A percentile compares a stretch with the other conserved stretches of the same genome.
Evolutionary conservation across 2,797 vertebrate genomes (phyloP).

Genomic region (Megaceryle alcyon): DNA sequence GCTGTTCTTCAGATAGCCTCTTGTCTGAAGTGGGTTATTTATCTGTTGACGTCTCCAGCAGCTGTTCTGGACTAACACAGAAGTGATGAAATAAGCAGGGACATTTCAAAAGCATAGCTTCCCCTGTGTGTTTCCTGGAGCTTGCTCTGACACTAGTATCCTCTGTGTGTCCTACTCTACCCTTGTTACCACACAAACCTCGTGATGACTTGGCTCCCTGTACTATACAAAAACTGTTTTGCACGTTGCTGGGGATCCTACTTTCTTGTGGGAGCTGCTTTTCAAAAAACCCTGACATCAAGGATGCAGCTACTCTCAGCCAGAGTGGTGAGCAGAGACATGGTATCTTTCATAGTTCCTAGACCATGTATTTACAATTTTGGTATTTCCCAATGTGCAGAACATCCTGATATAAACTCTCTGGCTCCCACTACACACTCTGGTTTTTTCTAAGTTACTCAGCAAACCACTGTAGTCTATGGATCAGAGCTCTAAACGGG

Average conservation of each 20-base stretch:
- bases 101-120: constrained; percentile 9
- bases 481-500: background rate
- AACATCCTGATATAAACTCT: background rate
- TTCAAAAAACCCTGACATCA: background rate
- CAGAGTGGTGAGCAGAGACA: background rate
- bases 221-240: background rate
- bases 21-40: background rate
- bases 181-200: constrained; percentile 33
- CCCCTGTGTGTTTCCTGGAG: constrained; percentile 8
- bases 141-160: background rate
- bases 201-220: constrained; percentile 21
- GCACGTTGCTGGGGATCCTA: background rate
- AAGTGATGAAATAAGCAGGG: background rate
- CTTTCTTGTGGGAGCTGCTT: constrained; percentile 44
- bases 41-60: background rate
- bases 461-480: background rate
- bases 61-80: background rate
- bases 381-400: background rate
- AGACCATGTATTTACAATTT: background rate
- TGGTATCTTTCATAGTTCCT: background rate
- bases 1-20: background rate
- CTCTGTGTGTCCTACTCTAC: background rate
- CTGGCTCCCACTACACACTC: background rate
- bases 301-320: background rate
- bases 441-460: background rate